Conservation (phyloP, 2,797 vertebrate genomes). For the Phaenicophaeus curvirostris region DNA sequence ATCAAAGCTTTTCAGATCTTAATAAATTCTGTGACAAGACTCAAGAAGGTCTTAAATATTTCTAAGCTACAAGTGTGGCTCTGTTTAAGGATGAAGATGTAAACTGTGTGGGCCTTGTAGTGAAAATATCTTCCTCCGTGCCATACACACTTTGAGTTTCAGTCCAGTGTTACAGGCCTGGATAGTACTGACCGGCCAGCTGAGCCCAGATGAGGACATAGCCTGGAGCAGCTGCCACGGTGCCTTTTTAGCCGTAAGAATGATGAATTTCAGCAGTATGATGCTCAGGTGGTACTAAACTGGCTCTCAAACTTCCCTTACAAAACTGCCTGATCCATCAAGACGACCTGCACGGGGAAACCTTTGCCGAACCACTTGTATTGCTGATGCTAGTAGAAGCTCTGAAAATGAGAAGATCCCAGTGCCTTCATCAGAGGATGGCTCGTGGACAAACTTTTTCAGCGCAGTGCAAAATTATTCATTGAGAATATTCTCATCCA, state of each 20-base stretch:
- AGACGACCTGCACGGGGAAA: neutral
- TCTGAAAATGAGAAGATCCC: neutral
- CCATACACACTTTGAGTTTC: neutral
- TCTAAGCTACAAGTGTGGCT: neutral
- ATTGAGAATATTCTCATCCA: neutral
- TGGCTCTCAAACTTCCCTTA: neutral
- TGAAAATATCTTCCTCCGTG: neutral
- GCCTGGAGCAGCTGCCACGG: neutral
- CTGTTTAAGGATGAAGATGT: neutral
- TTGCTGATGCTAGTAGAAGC: neutral
- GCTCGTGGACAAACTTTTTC: neutral
- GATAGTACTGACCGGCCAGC: neutral
- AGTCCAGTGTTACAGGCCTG: neutral
- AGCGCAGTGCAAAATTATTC: neutral
- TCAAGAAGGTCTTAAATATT: neutral
- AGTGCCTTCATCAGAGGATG: neutral
- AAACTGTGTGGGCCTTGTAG: neutral
- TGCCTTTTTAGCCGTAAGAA: neutral
- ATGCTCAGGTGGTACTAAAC: neutral
- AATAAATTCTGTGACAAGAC: neutral
- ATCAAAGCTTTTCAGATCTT: neutral
- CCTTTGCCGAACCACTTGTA: neutral
- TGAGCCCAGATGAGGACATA: fast-evolving
- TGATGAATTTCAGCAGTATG: neutral
- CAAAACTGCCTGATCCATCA: neutral